Base-by-base conservation (phyloP, 2,113 vertebrate species). In the Willisornis vidua region DNA sequence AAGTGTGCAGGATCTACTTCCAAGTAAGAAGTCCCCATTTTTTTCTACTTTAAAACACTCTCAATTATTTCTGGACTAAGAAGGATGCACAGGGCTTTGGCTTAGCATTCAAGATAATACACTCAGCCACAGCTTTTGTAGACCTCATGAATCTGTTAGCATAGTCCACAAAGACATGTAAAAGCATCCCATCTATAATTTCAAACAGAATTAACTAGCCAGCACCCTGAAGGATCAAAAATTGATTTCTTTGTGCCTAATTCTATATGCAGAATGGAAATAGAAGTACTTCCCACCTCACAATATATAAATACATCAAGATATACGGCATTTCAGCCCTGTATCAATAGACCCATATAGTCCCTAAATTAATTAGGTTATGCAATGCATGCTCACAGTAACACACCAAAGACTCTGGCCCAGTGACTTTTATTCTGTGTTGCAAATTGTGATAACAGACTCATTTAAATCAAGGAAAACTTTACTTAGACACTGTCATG, bases 361-460 rank as follows among this genome's bases (percentile, higher is more conserved):
- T 61, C 45, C 8, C 45, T 74, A 71, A 77, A 75, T 35, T 18
- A 26, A 14, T 45, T 65, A 12, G 1, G 28, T 52, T 84, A 28
- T 54, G 14, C 20, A 78, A 31, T 3, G 1, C 10, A 28, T 0
- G 3, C 35, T 94, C 85, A 82, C 67, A 83, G 35, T 35, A 85
- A 66, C 55, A 24, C 59, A 83, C 16, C 11, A 77, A 85, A 79
- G 31, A 43, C n/a, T 80, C 46, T 67, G 37, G 22, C 10, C 79
- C 31, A 68, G 18, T 55, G 59, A 88, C 85, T 90, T 65, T 77
- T 96, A 95, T 80, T 95, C 85, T 87, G 35, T 54, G 33, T 68
- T 95, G 63, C 49, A 51, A 95, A 77, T 61, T 77, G 72, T 90
- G 93, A 91, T 93, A 93, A 86, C 59, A 78, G 57, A 41, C 14